A percentile compares a stretch with the other conserved stretches of the same genome.
phyloP scores from a whole-genome alignment of 2,888 invertebrate species.

The Elegia similella region DNA sequence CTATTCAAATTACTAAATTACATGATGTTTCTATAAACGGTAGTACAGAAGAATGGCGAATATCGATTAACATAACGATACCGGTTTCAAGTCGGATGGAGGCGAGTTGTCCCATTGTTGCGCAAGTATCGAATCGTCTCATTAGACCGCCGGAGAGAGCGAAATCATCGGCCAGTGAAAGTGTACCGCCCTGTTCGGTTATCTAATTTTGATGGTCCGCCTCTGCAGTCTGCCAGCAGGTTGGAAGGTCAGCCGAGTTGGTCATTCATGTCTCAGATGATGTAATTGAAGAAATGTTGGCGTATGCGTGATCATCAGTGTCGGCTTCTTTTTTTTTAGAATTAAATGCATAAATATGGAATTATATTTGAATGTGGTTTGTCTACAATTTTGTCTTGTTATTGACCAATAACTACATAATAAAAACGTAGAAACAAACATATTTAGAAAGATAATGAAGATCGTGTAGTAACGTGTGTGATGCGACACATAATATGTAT shows the following conservation, averaged over 20 bases:
- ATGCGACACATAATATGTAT: no score
- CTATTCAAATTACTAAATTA: no score
- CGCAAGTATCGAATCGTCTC: conserved; percentile 57
- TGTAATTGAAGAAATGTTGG: not conserved
- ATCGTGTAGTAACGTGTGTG: no score
- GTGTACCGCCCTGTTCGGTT: conserved; percentile 56
- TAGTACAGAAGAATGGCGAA: conserved; percentile 1
- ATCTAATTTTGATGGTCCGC: conserved; percentile 65
- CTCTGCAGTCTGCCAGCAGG: conserved; percentile 28
- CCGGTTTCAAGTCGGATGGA: conserved; percentile 30
- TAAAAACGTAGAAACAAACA: no score
- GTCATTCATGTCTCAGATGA: not conserved
- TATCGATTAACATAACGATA: conserved; percentile 22
- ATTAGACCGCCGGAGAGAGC: conserved; percentile 62
- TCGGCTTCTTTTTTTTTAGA: no score
- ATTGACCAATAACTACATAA: no score
- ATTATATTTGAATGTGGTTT: no score
- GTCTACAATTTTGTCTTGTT: no score
- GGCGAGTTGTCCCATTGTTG: conserved; percentile 47
- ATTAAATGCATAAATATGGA: no score
- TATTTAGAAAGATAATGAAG: no score
- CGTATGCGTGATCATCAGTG: no score
- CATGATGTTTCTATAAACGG: not conserved
- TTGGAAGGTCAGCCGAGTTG: conserved; percentile 28
- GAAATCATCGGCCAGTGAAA: conserved; percentile 71